Base-by-base conservation (phyloP, 2,797 vertebrate species). In the Pseudocheirus occidentalis region DNA sequence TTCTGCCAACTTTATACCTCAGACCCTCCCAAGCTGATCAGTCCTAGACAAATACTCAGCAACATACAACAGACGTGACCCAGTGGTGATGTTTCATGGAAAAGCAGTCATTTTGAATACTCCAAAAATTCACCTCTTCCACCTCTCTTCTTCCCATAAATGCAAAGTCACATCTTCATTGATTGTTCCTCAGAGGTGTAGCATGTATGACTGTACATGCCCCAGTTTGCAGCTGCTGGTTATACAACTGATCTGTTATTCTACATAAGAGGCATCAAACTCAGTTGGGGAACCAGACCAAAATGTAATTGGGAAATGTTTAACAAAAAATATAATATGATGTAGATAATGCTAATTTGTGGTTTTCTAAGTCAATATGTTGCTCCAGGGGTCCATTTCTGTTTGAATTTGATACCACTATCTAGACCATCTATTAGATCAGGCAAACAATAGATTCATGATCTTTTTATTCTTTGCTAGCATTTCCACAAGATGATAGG, bases 81-180 rank as follows among this genome's bases (percentile, higher is more conserved):
- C 3, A 12, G 40, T 3, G 62, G 16, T 40, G n/a, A 73, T 73
- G 6, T 31, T 93, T 55, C 59, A 52, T 0, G 52, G 55, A 14
- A 92, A 94, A 54, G 27, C n/a, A 66, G 28, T 1, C 0, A 91
- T 28, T 6, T 90, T 56, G 92, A 95, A 87, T 6, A 53, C 53
- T 66, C 52, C 5, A 4, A 14, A 46, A n/a, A 55, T 73, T 93
- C 24, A 50, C 0, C 92, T 59, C 21, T 1, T 57, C 54, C 57
- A 62, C 34, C 10, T 52, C 40, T 28, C 29, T 34, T 90, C 34
- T 0, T 90, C 24, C 31, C 53, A 34, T 21, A 29, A 55, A 90
- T 11, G 55, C 27, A 18, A 0, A 0, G 5, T 7, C 16, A n/a
- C 0, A 2, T 0, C 52, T 14, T 0, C 0, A 24, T 14, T 0